Percentiles rank a stretch among this genome's conserved stretches.
These are phyloP conservation scores for Diplazon laetatorius DNA, from an alignment of 2,888 invertebrate species.

Conservation along the genomic window DNA sequence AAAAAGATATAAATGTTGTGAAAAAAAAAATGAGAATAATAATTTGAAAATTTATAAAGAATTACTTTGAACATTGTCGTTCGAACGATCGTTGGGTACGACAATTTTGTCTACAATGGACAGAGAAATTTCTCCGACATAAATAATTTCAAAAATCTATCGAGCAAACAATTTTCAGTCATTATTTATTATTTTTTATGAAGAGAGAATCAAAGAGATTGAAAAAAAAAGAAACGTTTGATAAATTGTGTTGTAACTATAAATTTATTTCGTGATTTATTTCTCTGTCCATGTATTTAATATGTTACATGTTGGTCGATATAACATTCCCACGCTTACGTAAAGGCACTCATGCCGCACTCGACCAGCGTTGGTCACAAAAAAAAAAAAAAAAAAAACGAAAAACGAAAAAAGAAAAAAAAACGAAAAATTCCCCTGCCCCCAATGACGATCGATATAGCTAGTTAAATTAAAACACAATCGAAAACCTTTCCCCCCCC, in stretches of 20 bases:
- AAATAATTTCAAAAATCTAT: too few species aligned
- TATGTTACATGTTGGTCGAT: slow-evolving; percentile 82
- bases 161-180: too few species aligned
- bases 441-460: slow-evolving; percentile 56
- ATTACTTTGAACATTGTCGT: slow-evolving; percentile 55
- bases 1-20: background rate
- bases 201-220: background rate
- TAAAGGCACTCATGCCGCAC: slow-evolving; percentile 83
- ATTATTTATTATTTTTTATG: background rate
- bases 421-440: slow-evolving; percentile 53
- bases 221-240: slow-evolving; percentile 2
- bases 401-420: slow-evolving; percentile 70
- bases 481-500: slow-evolving; percentile 7
- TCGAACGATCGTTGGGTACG: slow-evolving; percentile 67
- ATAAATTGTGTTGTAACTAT: too few species aligned
- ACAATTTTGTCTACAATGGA: slow-evolving; percentile 71
- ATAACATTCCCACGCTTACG: slow-evolving; percentile 83
- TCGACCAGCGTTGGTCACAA: slow-evolving; percentile 77
- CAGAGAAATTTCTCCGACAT: slow-evolving; percentile 72
- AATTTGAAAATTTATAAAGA: background rate
- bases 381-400: slow-evolving; percentile 69
- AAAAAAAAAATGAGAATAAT: background rate
- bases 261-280: slow-evolving; percentile 59
- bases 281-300: slow-evolving; percentile 77
- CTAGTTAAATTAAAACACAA: slow-evolving; percentile 42